A percentile compares a stretch with the other conserved stretches of the same genome.
Conservation (phyloP, 2,113 vertebrate genomes). For the Etheostoma cragini region DNA sequence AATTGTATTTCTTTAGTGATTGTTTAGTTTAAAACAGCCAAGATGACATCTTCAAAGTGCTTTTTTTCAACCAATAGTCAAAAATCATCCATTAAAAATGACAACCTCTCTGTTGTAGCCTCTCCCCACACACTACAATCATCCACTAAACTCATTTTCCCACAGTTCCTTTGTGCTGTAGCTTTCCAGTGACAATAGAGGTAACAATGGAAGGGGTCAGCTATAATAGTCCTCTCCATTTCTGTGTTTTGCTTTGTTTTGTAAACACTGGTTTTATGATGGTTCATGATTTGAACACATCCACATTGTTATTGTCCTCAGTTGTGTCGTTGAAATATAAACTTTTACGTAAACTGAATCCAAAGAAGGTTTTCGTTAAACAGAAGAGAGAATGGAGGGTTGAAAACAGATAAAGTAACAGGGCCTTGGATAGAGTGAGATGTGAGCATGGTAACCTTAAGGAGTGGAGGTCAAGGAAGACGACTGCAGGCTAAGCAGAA, state of each 20-base stretch:
- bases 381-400: not conserved
- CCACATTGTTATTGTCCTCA: conserved; percentile 18
- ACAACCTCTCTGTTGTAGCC: not conserved
- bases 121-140: conserved; percentile 9
- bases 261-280: conserved; percentile 53
- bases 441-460: not conserved
- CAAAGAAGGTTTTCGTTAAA: not conserved
- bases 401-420: not conserved
- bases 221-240: conserved; percentile 5
- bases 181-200: not conserved
- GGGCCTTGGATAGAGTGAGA: not conserved
- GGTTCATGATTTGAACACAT: conserved; percentile 33
- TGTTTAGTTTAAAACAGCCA: not conserved
- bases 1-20: not conserved
- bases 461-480: not conserved
- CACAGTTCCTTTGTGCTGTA: conserved; percentile 33
- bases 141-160: conserved; percentile 27
- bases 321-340: conserved; percentile 28
- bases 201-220: conserved; percentile 31
- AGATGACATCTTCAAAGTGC: not conserved
- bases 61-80: not conserved
- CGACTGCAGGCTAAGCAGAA: too few species aligned
- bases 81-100: not conserved
- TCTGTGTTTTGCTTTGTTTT: conserved; percentile 55
- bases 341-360: not conserved